Percentiles rank a stretch among this genome's conserved stretches.
phyloP scores from a whole-genome alignment of 1,140 invertebrate species.

The Lordiphosa collinella region DNA sequence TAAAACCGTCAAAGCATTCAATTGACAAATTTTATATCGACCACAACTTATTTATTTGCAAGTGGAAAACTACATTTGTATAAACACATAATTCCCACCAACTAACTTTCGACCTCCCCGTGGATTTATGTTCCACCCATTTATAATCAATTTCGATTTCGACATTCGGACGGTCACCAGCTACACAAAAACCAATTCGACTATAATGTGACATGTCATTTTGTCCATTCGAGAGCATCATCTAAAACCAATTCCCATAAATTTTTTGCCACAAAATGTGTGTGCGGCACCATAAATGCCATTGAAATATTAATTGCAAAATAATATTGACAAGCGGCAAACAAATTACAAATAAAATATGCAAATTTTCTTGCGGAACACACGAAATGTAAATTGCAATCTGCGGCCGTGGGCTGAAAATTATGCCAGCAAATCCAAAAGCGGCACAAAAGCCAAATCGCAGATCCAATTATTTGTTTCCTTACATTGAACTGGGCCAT shows the following conservation, averaged over 20 bases:
- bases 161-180: neutral
- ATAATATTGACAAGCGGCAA: slow-evolving; percentile 64
- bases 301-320: slow-evolving; percentile 70
- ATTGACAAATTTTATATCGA: too few relatives aligned
- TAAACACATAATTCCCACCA: slow-evolving; percentile 1
- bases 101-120: neutral
- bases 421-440: slow-evolving; percentile 35
- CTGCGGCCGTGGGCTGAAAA: slow-evolving; percentile 10
- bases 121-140: slow-evolving; percentile 9
- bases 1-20: too few relatives aligned
- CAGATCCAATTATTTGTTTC: neutral
- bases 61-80: slow-evolving; percentile 1
- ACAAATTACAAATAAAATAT: slow-evolving; percentile 63
- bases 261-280: slow-evolving; percentile 6
- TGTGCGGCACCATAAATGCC: slow-evolving; percentile 1
- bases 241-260: slow-evolving; percentile 13
- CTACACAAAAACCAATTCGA: slow-evolving; percentile 29
- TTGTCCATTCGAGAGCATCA: slow-evolving; percentile 2
- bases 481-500: neutral
- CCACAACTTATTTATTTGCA: slow-evolving; percentile 2
- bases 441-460: neutral
- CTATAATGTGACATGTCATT: slow-evolving; percentile 19
- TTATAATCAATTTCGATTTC: slow-evolving; percentile 38
- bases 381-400: slow-evolving; percentile 11
- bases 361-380: slow-evolving; percentile 22